Evolutionary conservation across 1,140 invertebrate genomes (phyloP).

Genomic region (Triops cancriformis): DNA sequence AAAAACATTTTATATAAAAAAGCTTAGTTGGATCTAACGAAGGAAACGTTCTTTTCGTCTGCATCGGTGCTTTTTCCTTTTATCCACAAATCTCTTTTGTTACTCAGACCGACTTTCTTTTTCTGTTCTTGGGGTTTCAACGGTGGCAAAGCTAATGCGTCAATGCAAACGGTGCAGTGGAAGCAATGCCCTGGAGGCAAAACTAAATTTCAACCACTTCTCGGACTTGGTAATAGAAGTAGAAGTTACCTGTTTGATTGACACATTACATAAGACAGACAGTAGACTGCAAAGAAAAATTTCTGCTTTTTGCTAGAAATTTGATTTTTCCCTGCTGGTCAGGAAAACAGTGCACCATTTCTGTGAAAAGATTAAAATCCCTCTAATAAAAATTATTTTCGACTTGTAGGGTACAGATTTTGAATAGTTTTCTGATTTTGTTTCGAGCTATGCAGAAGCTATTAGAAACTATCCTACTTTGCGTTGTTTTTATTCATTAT

Average conservation of each 20-base stretch:
- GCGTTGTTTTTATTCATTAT: background rate
- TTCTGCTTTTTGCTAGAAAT: background rate
- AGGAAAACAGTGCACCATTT: slow-evolving; percentile 10
- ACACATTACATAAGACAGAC: background rate
- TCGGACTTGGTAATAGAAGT: background rate
- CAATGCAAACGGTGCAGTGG: background rate
- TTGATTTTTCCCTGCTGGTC: slow-evolving; percentile 3
- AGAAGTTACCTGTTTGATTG: background rate
- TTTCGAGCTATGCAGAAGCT: slow-evolving; percentile 6
- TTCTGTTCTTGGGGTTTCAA: background rate
- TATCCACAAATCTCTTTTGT: background rate
- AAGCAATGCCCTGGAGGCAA: slow-evolving; percentile 2
- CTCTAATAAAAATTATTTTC: background rate
- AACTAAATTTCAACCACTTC: background rate
- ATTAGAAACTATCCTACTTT: background rate
- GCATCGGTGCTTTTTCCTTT: background rate
- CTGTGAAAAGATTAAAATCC: background rate
- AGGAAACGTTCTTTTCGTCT: background rate
- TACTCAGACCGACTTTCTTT: background rate
- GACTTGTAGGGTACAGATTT: background rate
- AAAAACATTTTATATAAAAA: background rate
- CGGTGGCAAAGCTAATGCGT: background rate
- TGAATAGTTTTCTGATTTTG: background rate
- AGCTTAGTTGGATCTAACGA: background rate
- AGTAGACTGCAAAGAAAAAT: background rate